Evolutionary conservation across 2,888 invertebrate genomes (phyloP).

Genomic region (Andrena bicolor): DNA sequence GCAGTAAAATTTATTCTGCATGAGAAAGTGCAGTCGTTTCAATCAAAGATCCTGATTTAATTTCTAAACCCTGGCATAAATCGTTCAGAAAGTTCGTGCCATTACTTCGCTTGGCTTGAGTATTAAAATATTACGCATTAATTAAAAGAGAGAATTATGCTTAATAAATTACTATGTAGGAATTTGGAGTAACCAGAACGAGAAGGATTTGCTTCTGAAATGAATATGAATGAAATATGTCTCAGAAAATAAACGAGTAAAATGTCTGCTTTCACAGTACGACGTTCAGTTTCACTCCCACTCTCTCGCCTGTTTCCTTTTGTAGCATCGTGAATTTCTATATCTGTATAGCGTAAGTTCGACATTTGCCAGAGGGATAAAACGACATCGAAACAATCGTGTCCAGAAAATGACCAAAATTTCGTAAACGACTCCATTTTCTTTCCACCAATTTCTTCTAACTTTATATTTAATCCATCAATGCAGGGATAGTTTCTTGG

Average conservation of each 20-base stretch:
- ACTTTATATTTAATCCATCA: not conserved
- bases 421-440: not conserved
- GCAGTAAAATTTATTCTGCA: no score
- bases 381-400: no score
- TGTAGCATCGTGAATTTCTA: not conserved
- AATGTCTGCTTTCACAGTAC: not conserved
- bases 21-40: no score
- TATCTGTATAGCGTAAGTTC: not conserved
- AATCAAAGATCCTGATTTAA: no score
- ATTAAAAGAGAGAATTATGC: no score
- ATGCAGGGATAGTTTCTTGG: constrained; percentile 93
- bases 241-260: not conserved
- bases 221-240: not conserved
- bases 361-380: not conserved
- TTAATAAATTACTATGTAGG: not conserved
- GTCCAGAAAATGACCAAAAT: not conserved
- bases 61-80: no score
- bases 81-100: no score
- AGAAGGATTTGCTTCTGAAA: not conserved
- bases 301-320: not conserved
- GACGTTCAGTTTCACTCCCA: not conserved
- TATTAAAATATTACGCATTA: no score
- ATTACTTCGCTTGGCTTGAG: no score
- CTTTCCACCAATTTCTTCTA: not conserved
- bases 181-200: not conserved